These are phyloP conservation scores for Dendronephthya gigantea DNA, from an alignment of 64 coral and sea anemone species.

Conservation along the genomic window DNA sequence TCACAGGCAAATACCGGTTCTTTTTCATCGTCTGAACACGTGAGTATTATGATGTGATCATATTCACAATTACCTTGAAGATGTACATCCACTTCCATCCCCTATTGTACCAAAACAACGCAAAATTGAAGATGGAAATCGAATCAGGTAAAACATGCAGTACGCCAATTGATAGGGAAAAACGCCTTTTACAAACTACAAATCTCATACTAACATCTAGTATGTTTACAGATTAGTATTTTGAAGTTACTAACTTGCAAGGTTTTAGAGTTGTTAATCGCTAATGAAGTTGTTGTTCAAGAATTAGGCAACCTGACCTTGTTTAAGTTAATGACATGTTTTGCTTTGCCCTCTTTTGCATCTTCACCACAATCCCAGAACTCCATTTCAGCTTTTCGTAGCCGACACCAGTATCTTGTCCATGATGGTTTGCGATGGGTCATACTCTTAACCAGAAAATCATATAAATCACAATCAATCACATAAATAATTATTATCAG, in stretches of 20 bases:
- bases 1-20: slow-evolving; percentile 5
- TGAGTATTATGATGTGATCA: not conserved
- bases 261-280: too few relatives aligned
- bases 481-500: too few relatives aligned
- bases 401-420: not conserved
- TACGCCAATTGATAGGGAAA: too few relatives aligned
- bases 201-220: too few relatives aligned
- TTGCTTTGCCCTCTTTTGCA: not conserved
- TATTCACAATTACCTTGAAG: slow-evolving; percentile 16
- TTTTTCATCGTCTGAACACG: not conserved
- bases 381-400: not conserved
- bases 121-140: not conserved
- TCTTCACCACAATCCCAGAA: not conserved
- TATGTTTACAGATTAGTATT: too few relatives aligned
- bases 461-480: too few relatives aligned
- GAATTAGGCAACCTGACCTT: too few relatives aligned
- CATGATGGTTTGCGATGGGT: not conserved
- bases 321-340: not conserved
- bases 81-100: not conserved
- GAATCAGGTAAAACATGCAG: too few relatives aligned
- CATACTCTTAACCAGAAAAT: not conserved
- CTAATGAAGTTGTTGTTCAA: too few relatives aligned
- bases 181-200: too few relatives aligned
- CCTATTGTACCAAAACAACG: not conserved
- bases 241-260: too few relatives aligned